Evolutionary conservation across 2,113 vertebrate genomes (phyloP), one percentile per base, ranked within the genome.

Genomic region (Alaudala cheleensis): DNA sequence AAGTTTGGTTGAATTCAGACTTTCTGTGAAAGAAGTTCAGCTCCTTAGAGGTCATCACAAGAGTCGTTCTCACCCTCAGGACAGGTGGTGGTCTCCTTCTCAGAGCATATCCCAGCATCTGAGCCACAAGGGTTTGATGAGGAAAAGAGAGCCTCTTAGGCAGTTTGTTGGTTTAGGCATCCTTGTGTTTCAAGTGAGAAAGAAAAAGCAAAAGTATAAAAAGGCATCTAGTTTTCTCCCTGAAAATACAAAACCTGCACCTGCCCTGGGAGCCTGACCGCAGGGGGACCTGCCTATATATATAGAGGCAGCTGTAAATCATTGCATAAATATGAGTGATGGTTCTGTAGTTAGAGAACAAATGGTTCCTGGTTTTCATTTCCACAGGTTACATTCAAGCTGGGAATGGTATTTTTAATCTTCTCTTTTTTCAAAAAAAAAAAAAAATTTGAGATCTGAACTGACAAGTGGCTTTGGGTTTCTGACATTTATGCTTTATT

Each of bases 281-380:
- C 61, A 61, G 70, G 42, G 57, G 86, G 89, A 80, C 64, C 42
- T 88, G 69, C 49, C 84, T 90, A 4, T 69, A 14, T 69, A 37
- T 37, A 73, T 54, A 28, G 29, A 65, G 60, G 20, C 4, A 5
- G 49, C 73, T 86, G 22, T 78, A 92, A 23, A 17, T 94, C 39
- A 58, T 70, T 45, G 33, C 2, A 2, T 51, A 61, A 90, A 86
- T 8, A 80, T 0, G 3, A 81, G 44, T 58, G 82, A 54, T 40
- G 45, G 39, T 78, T 92, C 86, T 54, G 14, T 71, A 21, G 83
- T 92, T 86, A 84, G 64, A 83, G 61, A 83, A 83, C 28, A 82
- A 93, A 73, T 58, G 28, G 82, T 72, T 85, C 88, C 87, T 94
- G 69, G 22, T 62, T 95, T 96, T 82, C 66, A 54, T 93, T 97